Conservation (phyloP, 2,888 invertebrate genomes). For the Desoria tigrina region DNA sequence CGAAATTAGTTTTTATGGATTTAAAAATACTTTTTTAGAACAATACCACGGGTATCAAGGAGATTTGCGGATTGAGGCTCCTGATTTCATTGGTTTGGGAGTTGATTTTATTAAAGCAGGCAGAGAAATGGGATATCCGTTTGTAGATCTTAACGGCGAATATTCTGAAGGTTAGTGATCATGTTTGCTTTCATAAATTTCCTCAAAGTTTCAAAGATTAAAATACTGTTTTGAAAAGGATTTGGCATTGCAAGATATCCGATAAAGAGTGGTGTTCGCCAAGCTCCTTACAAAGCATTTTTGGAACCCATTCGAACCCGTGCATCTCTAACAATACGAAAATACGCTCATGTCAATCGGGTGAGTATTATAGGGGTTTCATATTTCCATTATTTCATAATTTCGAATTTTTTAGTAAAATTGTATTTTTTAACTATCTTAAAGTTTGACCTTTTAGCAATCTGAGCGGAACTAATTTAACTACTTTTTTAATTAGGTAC, state of each 20-base stretch:
- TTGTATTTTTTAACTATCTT: background rate
- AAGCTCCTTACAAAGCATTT: slow-evolving; percentile 32
- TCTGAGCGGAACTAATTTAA: background rate
- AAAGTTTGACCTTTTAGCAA: too few relatives aligned
- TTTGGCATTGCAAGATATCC: slow-evolving; percentile 8
- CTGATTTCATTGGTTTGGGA: slow-evolving; percentile 19
- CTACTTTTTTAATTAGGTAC: slow-evolving; percentile 15
- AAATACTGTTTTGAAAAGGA: background rate
- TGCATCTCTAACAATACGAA: slow-evolving; percentile 14
- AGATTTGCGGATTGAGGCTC: slow-evolving; percentile 26
- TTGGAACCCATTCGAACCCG: slow-evolving; percentile 24
- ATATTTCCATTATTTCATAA: too few relatives aligned
- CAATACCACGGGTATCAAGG: slow-evolving; percentile 14
- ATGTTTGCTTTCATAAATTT: background rate
- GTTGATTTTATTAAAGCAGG: slow-evolving; percentile 9
- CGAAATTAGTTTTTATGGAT: too few relatives aligned
- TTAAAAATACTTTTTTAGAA: background rate
- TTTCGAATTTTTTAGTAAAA: too few relatives aligned
- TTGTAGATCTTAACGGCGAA: slow-evolving; percentile 21
- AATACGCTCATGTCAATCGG: slow-evolving; percentile 19
- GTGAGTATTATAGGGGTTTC: too few relatives aligned
- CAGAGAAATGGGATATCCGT: slow-evolving; percentile 14
- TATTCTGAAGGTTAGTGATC: slow-evolving; percentile 5
- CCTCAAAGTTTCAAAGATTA: background rate
- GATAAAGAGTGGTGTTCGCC: slow-evolving; percentile 9